Conservation (phyloP, 2,113 vertebrate genomes). For the Leptocoma aspasia region DNA sequence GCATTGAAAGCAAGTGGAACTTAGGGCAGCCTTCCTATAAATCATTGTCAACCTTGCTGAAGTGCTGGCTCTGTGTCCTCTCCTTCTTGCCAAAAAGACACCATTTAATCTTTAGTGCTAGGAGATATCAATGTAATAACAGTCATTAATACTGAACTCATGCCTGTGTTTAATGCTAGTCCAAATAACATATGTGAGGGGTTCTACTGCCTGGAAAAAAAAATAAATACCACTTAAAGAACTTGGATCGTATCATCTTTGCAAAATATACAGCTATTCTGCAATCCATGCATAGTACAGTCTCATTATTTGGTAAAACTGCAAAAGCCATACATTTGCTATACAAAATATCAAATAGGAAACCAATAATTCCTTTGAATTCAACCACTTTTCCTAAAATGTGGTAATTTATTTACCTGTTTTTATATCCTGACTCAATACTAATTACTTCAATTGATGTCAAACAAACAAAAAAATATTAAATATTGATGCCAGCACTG, state of each 20-base stretch:
- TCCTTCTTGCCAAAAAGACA: not conserved
- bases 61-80: not conserved
- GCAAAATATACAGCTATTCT: not conserved
- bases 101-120: not conserved
- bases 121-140: not conserved
- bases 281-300: not conserved
- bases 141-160: not conserved
- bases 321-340: not conserved
- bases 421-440: not conserved
- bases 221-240: not conserved
- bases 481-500: not conserved
- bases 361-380: not conserved
- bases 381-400: not conserved
- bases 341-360: not conserved
- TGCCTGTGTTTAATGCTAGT: not conserved
- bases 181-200: not conserved
- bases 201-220: not conserved
- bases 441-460: not conserved
- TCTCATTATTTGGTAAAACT: not conserved
- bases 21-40: not conserved
- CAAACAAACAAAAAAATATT: not conserved
- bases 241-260: not conserved
- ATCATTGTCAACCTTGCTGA: not conserved
- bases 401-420: not conserved
- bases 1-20: rapidly evolving